Conservation (phyloP, 92 coral and sea anemone species). For the Zoanthus gigantus region DNA sequence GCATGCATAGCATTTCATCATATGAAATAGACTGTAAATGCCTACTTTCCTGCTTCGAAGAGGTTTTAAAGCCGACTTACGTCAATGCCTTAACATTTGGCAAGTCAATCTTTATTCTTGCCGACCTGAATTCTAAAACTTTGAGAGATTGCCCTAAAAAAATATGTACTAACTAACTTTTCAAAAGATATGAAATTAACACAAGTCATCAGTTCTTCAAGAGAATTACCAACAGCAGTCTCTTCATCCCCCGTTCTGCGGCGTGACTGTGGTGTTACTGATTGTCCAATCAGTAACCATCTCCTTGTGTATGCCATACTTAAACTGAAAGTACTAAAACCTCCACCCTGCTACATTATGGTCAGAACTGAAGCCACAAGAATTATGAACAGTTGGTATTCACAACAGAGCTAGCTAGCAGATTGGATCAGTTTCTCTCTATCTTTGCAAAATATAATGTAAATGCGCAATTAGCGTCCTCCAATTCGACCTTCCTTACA, state of each 20-base stretch:
- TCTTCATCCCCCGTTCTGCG: conserved; percentile 41
- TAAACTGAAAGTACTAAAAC: conserved; percentile 52
- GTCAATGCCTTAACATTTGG: too few species aligned
- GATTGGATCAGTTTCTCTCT: conserved; percentile 29
- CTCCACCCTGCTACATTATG: conserved; percentile 45
- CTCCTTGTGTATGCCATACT: conserved; percentile 50
- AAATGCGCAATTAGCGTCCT: conserved; percentile 39
- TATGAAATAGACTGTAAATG: too few species aligned
- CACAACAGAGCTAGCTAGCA: conserved; percentile 35
- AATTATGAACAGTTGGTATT: conserved; percentile 42
- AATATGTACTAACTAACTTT: too few species aligned
- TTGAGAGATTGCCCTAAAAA: too few species aligned
- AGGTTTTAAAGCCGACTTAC: too few species aligned
- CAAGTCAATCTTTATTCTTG: too few species aligned
- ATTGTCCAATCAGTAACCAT: conserved; percentile 43
- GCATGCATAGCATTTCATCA: too few species aligned
- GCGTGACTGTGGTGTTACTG: conserved; percentile 39
- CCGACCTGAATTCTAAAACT: too few species aligned
- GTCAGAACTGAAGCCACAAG: conserved; percentile 20
- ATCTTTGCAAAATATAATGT: conserved; percentile 29
- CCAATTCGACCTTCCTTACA: conserved; percentile 9
- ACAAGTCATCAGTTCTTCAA: too few species aligned
- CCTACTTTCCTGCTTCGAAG: too few species aligned
- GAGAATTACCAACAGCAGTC: neutral
- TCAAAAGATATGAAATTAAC: too few species aligned